Evolutionary conservation across 2,797 vertebrate species (phyloP).

Genomic region (Knipowitschia caucasica): DNA sequence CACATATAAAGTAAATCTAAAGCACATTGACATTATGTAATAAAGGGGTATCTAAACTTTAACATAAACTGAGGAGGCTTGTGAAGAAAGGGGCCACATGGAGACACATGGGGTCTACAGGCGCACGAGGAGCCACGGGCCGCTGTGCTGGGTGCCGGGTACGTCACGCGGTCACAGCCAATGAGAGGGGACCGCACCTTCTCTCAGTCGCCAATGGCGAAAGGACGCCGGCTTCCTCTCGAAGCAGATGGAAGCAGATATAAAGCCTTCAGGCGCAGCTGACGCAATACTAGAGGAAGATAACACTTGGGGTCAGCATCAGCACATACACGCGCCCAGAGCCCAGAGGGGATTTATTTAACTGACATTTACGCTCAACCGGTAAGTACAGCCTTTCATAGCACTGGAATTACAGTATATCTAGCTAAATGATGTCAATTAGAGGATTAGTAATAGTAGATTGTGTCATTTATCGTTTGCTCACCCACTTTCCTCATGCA

Average conservation of each 20-base stretch:
- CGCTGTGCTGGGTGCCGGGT: background rate
- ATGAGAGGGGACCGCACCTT: conserved; percentile 70
- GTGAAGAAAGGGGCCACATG: background rate
- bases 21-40: too few relatives aligned
- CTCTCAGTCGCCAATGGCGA: conserved; percentile 67
- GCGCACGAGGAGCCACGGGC: background rate
- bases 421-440: background rate
- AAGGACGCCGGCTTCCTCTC: conserved; percentile 55
- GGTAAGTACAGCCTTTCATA: conserved; percentile 46
- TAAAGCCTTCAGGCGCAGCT: conserved; percentile 65
- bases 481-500: too few relatives aligned
- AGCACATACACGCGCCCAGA: background rate
- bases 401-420: background rate
- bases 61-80: background rate
- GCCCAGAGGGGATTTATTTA: conserved; percentile 1
- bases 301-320: conserved; percentile 32
- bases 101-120: too few relatives aligned
- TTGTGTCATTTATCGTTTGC: too few relatives aligned
- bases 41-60: too few relatives aligned
- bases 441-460: background rate
- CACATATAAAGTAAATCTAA: too few relatives aligned
- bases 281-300: conserved; percentile 70
- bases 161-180: conserved; percentile 52
- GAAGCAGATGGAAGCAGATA: conserved; percentile 60
- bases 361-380: background rate